Evolutionary conservation across 2,797 vertebrate species (phyloP).

Genomic region (Semaprochilodus insignis): DNA sequence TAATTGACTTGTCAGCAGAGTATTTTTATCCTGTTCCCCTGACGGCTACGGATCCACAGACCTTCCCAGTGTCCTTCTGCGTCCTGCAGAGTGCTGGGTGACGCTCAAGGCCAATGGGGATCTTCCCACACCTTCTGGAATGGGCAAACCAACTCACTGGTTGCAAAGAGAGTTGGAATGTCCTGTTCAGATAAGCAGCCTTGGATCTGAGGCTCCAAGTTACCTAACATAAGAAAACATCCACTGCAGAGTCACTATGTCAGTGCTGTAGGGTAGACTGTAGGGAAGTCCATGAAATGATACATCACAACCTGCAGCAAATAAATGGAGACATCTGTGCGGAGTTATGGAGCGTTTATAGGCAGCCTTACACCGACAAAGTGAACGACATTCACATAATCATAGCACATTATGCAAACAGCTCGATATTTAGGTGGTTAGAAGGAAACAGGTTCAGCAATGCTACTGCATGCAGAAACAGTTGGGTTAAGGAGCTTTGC

Average conservation of each 20-base stretch:
- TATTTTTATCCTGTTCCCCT: slow-evolving; percentile 85
- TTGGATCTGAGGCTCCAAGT: slow-evolving; percentile 39
- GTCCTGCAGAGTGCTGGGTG: slow-evolving; percentile 63
- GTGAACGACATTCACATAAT: slow-evolving; percentile 17
- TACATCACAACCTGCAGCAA: slow-evolving; percentile 30
- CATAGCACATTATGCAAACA: slow-evolving; percentile 34
- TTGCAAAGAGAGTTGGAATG: slow-evolving; percentile 50
- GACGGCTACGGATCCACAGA: slow-evolving; percentile 75
- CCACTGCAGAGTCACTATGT: slow-evolving; percentile 19
- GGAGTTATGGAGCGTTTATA: slow-evolving; percentile 27
- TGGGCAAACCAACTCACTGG: slow-evolving; percentile 65
- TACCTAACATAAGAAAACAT: slow-evolving; percentile 31
- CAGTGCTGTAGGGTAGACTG: slow-evolving; percentile 29
- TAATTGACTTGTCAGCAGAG: slow-evolving; percentile 89
- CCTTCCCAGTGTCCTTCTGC: slow-evolving; percentile 81
- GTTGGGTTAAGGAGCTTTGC: slow-evolving; percentile 47
- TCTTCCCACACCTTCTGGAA: slow-evolving; percentile 62
- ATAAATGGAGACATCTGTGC: slow-evolving; percentile 29
- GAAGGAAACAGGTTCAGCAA: slow-evolving; percentile 42
- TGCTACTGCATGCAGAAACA: slow-evolving; percentile 35
- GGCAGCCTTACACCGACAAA: slow-evolving; percentile 33
- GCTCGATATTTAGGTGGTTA: slow-evolving; percentile 21
- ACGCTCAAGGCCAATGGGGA: slow-evolving; percentile 63
- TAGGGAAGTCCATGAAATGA: slow-evolving; percentile 10
- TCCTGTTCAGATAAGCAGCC: slow-evolving; percentile 63